Percentiles rank a stretch among this genome's conserved stretches.
Conservation (phyloP, 2,888 invertebrate species). For the Hyposoter didymator region DNA sequence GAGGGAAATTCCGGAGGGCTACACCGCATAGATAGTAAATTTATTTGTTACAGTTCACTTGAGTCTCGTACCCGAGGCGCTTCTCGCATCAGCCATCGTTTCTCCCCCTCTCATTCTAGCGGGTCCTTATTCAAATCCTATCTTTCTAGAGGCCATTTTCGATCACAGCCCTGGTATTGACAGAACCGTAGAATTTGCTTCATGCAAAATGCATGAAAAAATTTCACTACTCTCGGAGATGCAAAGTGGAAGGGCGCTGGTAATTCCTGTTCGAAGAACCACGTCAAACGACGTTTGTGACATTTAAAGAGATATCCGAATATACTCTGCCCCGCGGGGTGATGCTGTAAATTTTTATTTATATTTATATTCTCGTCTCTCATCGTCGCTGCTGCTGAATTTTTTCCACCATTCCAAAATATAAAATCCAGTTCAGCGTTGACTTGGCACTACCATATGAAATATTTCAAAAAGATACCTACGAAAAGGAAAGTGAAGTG, state of each 20-base stretch:
- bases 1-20: slow-evolving; percentile 39
- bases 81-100: slow-evolving; percentile 62
- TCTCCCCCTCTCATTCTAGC: slow-evolving; percentile 63
- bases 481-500: neutral
- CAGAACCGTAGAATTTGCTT: slow-evolving; percentile 76
- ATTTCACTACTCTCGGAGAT: slow-evolving; percentile 66
- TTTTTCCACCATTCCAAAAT: neutral
- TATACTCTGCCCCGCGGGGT: neutral
- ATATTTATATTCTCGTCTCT: slow-evolving; percentile 5
- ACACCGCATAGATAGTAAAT: slow-evolving; percentile 70
- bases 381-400: neutral
- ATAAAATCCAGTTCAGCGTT: neutral
- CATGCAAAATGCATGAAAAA: slow-evolving; percentile 78
- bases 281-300: slow-evolving; percentile 43
- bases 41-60: slow-evolving; percentile 78
- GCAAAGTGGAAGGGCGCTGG: slow-evolving; percentile 64
- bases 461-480: neutral
- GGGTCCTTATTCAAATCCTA: slow-evolving; percentile 79
- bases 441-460: neutral
- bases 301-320: slow-evolving; percentile 60
- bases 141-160: slow-evolving; percentile 80
- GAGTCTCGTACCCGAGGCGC: slow-evolving; percentile 69
- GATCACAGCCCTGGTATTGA: slow-evolving; percentile 80
- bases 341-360: slow-evolving; percentile 1
- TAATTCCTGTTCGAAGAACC: slow-evolving; percentile 64